phyloP scores from a whole-genome alignment of 2,797 vertebrate species.

The Melanogrammus aeglefinus region DNA sequence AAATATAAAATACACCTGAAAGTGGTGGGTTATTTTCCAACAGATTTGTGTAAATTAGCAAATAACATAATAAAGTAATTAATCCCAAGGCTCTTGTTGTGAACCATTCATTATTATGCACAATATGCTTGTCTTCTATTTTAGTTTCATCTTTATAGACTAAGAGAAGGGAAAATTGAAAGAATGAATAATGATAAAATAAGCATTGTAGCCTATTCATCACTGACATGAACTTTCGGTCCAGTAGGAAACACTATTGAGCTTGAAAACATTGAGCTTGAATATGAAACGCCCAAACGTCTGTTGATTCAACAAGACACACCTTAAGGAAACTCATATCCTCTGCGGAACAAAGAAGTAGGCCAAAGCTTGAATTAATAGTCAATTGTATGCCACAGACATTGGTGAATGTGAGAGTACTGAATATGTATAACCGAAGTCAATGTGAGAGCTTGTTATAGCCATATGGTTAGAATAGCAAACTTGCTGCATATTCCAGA shows the following conservation, averaged over 20 bases:
- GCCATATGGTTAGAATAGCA: not conserved
- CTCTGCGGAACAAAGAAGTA: not conserved
- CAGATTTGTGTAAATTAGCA: too few relatives aligned
- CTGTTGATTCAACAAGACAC: not conserved
- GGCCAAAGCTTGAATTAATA: not conserved
- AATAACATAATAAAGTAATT: too few relatives aligned
- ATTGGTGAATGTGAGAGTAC: not conserved
- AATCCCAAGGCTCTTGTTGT: too few relatives aligned
- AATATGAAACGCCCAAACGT: not conserved
- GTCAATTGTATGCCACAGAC: not conserved
- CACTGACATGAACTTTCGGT: not conserved
- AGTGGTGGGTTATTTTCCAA: too few relatives aligned
- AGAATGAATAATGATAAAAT: not conserved
- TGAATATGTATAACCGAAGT: not conserved
- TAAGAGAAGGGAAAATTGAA: too few relatives aligned
- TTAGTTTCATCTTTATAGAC: too few relatives aligned
- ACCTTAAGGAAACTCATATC: not conserved
- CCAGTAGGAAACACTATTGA: not conserved
- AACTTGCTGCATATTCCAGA: too few relatives aligned
- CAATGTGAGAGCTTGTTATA: not conserved
- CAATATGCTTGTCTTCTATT: too few relatives aligned
- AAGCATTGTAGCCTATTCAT: not conserved
- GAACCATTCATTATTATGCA: too few relatives aligned
- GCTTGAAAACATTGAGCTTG: too few relatives aligned
- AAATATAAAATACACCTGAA: not conserved